A percentile compares a stretch with the other conserved stretches of the same genome.
Evolutionary conservation across 2,113 vertebrate species (phyloP).

Genomic region (Hyperopisus bebe): DNA sequence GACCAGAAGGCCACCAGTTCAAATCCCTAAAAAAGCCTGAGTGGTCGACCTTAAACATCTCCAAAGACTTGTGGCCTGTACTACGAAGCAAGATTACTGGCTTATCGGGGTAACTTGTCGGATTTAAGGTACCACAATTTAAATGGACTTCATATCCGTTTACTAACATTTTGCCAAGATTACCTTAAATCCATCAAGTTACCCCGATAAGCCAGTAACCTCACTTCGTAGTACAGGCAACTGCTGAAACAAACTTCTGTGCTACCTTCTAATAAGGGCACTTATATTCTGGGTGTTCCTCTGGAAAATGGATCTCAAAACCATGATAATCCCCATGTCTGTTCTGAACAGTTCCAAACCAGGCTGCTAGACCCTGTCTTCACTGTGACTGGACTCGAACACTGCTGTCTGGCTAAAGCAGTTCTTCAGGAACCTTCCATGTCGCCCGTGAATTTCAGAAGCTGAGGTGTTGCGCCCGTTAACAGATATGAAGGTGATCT

Average conservation of each 20-base stretch:
- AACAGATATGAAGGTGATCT: background rate
- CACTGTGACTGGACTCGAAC: background rate
- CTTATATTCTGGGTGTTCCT: background rate
- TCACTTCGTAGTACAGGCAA: no score
- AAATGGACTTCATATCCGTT: no score
- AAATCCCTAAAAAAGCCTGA: background rate
- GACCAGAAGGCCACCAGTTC: background rate
- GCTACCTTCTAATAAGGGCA: background rate
- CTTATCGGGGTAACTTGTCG: no score
- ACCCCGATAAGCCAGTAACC: no score
- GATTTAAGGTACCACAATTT: no score
- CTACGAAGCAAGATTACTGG: no score
- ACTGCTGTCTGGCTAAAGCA: background rate
- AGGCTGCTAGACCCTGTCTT: background rate
- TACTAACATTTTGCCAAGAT: no score
- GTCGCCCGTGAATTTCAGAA: background rate
- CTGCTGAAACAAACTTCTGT: background rate
- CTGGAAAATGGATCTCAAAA: background rate
- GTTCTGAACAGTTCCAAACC: background rate
- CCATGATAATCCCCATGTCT: background rate
- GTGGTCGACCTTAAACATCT: background rate
- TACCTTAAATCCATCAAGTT: no score
- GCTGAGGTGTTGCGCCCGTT: background rate
- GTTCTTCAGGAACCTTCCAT: background rate
- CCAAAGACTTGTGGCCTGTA: no score